Base-by-base conservation (phyloP, 2,888 invertebrate genomes). In the Meiosimyza platycephala region DNA sequence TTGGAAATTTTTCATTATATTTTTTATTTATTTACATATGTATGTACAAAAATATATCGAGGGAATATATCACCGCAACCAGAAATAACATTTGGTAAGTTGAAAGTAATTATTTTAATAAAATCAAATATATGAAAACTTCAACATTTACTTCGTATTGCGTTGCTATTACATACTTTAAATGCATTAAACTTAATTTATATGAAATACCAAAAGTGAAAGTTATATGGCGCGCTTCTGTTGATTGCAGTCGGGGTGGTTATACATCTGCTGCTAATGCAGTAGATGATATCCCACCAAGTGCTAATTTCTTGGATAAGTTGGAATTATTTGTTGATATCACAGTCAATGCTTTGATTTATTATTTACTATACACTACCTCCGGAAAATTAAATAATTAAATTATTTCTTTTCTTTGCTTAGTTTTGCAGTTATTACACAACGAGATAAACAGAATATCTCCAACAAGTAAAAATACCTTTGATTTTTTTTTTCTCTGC, bases 1-100 rank as follows among this genome's bases (percentile, higher is more conserved):
- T 79, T 80, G 78, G 77, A 78, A 80, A 80, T 75, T 78, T 80
- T 79, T 77, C 77, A 80, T 81, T 81, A 76, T 78, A 79, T 78
- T 80, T 76, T 81, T 78, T 77, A 74, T 79, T 80, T 81, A 78
- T 73, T 79, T 80, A 73, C 75, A 71, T 54, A 74, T 55, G 62
- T 54, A 74, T 55, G 62, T 67, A 73, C 64, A 55, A 48, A 68
- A 48, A 75, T 33, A 51, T 18, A 28, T 69, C 40, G 74, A 51
- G 15, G 18, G 18, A 51, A 13, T n/a, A 12, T 13, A 47, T 16
- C 18, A 51, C 12, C 28, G 7, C 22, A 64, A 50, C 6, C 12
- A 51, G 12, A 59, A 51, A 50, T 47, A 59, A 11, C 28, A 48
- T 59, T 62, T 72, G 73, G 76, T 77, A 68, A 73, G 77, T 77